These are phyloP conservation scores for Argyra leucocephala DNA, from an alignment of 2,888 invertebrate species.

Conservation along the genomic window DNA sequence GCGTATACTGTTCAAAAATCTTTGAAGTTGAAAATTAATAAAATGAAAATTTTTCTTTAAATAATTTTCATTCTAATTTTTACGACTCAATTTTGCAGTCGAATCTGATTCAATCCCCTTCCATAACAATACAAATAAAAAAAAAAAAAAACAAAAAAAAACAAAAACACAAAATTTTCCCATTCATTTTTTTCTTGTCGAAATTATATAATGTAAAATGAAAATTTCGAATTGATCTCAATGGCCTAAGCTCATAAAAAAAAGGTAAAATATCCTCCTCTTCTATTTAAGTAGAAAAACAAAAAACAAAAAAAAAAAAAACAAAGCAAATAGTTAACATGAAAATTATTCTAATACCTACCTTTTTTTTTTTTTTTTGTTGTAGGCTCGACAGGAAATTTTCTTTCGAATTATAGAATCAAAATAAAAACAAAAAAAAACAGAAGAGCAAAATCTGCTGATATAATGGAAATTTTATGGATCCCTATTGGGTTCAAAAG, in stretches of 20 bases:
- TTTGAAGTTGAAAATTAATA: constrained; percentile 1
- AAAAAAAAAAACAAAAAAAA: too few relatives aligned
- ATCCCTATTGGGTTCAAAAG: background rate
- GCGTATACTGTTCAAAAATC: too few relatives aligned
- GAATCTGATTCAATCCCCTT: too few relatives aligned
- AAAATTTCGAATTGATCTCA: background rate
- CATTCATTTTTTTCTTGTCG: too few relatives aligned
- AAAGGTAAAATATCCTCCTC: background rate
- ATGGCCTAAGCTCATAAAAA: background rate
- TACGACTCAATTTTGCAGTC: too few relatives aligned
- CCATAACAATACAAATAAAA: too few relatives aligned
- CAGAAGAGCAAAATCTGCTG: background rate
- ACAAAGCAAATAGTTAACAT: background rate
- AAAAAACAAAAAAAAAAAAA: too few relatives aligned
- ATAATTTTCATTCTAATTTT: background rate
- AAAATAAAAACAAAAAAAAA: background rate
- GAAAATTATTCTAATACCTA: background rate
- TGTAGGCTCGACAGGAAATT: background rate
- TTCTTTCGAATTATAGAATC: background rate
- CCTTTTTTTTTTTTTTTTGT: background rate
- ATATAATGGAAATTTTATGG: constrained; percentile 4
- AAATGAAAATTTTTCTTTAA: background rate
- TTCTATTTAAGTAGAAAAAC: background rate
- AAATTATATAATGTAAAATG: background rate
- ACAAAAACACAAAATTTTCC: too few relatives aligned